phyloP scores from a whole-genome alignment of 2,888 invertebrate genomes.

The Margaritifera margaritifera region DNA sequence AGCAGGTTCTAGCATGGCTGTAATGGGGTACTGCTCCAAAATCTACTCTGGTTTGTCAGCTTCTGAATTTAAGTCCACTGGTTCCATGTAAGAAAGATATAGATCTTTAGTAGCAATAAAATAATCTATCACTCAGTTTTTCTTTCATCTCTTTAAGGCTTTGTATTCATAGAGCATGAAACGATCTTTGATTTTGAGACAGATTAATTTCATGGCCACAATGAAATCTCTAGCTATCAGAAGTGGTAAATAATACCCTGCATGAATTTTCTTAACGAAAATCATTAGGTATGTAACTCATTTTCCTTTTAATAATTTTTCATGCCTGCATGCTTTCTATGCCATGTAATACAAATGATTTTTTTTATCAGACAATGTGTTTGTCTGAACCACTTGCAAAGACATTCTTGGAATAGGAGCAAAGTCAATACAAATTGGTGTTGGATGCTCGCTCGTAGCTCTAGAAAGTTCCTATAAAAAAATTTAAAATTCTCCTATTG shows the following conservation, averaged over 20 bases:
- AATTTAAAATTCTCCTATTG: conserved; percentile 8
- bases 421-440: conserved; percentile 19
- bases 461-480: conserved; percentile 17
- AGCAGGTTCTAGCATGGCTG: too few species aligned
- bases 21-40: conserved; percentile 24
- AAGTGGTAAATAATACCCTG: conserved; percentile 23
- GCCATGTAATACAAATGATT: conserved; percentile 35
- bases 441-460: conserved; percentile 15
- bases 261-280: conserved; percentile 22
- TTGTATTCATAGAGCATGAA: conserved; percentile 26
- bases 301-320: conserved; percentile 16
- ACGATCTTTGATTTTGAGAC: conserved; percentile 13
- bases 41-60: conserved; percentile 13
- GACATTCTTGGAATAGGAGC: conserved; percentile 24
- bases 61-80: conserved; percentile 15
- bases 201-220: conserved; percentile 19
- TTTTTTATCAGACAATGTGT: conserved; percentile 11
- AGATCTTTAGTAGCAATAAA: conserved; percentile 27
- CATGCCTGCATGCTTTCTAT: conserved; percentile 13
- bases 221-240: conserved; percentile 29
- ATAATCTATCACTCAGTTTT: conserved; percentile 16
- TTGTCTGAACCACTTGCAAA: conserved; percentile 6
- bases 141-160: conserved; percentile 20
- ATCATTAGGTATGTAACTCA: conserved; percentile 26
- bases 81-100: conserved; percentile 7